Conservation (phyloP, 2,113 vertebrate genomes). For the Aleadryas rufinucha region DNA sequence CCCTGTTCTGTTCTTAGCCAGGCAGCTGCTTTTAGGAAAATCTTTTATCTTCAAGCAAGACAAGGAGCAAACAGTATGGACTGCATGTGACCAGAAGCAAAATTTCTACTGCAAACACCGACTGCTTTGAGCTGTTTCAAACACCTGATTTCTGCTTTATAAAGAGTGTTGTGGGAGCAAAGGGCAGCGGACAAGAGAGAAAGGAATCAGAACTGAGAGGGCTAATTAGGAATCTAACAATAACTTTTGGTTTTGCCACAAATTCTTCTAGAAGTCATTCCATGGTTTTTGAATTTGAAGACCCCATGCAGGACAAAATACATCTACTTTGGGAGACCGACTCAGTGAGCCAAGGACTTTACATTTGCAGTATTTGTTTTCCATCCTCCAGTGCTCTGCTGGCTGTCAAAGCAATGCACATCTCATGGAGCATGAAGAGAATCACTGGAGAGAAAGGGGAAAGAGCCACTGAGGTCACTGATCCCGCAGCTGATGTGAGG, state of each 20-base stretch:
- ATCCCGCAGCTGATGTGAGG: neutral
- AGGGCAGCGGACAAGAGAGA: neutral
- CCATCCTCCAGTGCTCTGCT: neutral
- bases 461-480: constrained; percentile 2
- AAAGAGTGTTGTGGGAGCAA: neutral
- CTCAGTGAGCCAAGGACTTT: neutral
- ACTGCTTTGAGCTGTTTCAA: neutral
- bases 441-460: constrained; percentile 8
- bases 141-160: neutral
- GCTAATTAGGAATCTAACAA: neutral
- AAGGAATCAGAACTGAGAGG: neutral
- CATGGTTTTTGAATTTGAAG: neutral
- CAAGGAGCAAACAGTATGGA: neutral
- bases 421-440: constrained; percentile 6
- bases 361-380: neutral
- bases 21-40: neutral
- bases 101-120: neutral
- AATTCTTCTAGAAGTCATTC: neutral
- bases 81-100: neutral
- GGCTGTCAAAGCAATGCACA: constrained; percentile 28
- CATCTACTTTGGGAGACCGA: neutral
- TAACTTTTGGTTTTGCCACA: neutral
- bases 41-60: neutral
- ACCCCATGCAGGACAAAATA: neutral
- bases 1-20: neutral